Percentiles rank a stretch among this genome's conserved stretches.
These are phyloP conservation scores for Ochotona curzoniae DNA, from an alignment of 2,113 vertebrate genomes.

Conservation along the genomic window DNA sequence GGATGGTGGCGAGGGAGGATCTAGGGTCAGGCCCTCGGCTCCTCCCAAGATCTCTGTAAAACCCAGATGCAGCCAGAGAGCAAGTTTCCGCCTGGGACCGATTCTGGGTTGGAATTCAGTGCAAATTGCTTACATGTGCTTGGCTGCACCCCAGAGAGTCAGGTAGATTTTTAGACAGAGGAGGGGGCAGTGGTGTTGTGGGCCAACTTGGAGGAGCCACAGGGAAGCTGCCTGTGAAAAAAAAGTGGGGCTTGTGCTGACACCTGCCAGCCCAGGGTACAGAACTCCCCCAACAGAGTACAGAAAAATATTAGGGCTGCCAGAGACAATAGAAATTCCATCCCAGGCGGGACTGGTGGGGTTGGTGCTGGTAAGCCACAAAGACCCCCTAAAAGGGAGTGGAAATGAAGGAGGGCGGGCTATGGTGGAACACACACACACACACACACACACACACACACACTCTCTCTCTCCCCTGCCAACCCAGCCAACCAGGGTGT, in stretches of 20 bases:
- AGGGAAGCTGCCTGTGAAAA: neutral
- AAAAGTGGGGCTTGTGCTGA: conserved; percentile 39
- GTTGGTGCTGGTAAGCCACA: conserved; percentile 23
- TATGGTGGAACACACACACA: too few relatives aligned
- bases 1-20: neutral
- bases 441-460: neutral
- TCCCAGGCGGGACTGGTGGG: conserved; percentile 18
- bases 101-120: conserved; percentile 51
- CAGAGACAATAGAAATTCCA: conserved; percentile 66
- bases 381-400: conserved; percentile 3
- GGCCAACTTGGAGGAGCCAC: conserved; percentile 41
- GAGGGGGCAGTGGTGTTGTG: neutral
- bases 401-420: neutral
- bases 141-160: conserved; percentile 54
- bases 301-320: conserved; percentile 19
- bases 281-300: conserved; percentile 32
- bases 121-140: conserved; percentile 74
- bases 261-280: neutral
- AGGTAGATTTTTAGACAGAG: conserved; percentile 69
- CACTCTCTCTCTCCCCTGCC: neutral
- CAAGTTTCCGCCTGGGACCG: conserved; percentile 55
- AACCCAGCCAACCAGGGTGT: conserved; percentile 51
- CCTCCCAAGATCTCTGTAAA: conserved; percentile 49
- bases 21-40: neutral
- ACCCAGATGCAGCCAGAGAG: neutral